A percentile compares a stretch with the other conserved stretches of the same genome.
These are phyloP conservation scores for Pipistrellus pygmaeus DNA, from an alignment of 2,797 vertebrate species.

Conservation along the genomic window DNA sequence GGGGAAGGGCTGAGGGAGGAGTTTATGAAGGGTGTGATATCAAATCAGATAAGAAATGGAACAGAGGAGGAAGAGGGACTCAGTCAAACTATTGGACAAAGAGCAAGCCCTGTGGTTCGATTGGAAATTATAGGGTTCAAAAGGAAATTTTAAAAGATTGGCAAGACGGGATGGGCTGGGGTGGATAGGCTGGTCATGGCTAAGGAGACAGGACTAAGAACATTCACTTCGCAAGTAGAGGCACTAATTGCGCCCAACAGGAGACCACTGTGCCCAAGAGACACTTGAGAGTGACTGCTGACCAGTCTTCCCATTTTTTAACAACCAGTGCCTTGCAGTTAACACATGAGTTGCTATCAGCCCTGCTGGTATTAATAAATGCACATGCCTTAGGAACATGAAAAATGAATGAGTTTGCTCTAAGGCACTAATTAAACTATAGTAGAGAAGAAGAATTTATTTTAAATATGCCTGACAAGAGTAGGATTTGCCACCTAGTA, in stretches of 20 bases:
- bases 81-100: not conserved
- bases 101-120: not conserved
- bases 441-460: not conserved
- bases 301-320: not conserved
- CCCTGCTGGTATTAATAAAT: not conserved
- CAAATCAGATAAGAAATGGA: not conserved
- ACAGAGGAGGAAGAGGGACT: not conserved
- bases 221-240: not conserved
- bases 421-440: conserved; percentile 22
- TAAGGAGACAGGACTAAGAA: not conserved
- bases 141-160: not conserved
- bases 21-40: not conserved
- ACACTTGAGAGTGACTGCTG: not conserved
- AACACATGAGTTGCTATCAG: not conserved
- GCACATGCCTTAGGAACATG: not conserved
- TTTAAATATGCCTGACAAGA: not conserved
- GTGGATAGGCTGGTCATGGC: not conserved
- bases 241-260: not conserved
- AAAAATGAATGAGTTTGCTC: not conserved
- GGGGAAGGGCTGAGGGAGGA: not conserved
- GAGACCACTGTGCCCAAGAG: not conserved
- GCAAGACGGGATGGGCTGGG: not conserved
- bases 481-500: not conserved
- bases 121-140: not conserved
- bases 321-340: not conserved